phyloP scores from a whole-genome alignment of 2,888 invertebrate genomes.

The Ennomos fuscantarius region DNA sequence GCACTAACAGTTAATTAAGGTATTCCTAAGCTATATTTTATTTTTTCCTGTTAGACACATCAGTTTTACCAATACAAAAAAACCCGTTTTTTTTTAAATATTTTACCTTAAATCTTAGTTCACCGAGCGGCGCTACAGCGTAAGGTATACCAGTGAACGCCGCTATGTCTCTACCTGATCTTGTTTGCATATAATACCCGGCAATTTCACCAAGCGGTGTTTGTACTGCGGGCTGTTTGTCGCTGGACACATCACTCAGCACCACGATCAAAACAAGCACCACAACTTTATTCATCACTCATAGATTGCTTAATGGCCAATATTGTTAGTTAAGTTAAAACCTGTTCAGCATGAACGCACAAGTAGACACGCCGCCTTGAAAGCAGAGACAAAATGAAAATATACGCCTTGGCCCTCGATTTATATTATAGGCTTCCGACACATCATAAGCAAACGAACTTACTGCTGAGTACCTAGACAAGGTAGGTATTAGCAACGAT shows the following conservation, averaged over 20 bases:
- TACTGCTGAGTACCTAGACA: constrained; percentile 19
- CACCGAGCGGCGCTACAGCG: constrained; percentile 86
- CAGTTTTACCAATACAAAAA: too few species aligned
- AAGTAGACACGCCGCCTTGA: constrained; percentile 50
- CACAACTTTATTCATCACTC: constrained; percentile 28
- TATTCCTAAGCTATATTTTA: too few species aligned
- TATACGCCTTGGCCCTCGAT: constrained; percentile 47
- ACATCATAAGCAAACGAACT: constrained; percentile 49
- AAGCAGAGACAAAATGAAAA: constrained; percentile 58
- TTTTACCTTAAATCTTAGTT: constrained; percentile 87
- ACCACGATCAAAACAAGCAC: constrained; percentile 19
- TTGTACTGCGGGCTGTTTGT: constrained; percentile 53
- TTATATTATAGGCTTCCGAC: constrained; percentile 53
- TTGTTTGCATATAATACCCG: constrained; percentile 83
- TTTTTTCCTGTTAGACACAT: too few species aligned
- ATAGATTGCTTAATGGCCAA: constrained; percentile 26
- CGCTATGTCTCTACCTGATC: constrained; percentile 83
- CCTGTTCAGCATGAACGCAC: constrained; percentile 45
- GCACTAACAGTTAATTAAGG: too few species aligned
- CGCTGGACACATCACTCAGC: constrained; percentile 45
- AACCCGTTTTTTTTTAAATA: too few species aligned
- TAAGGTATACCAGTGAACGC: constrained; percentile 88
- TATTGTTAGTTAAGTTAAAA: constrained; percentile 31
- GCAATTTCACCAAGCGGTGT: constrained; percentile 81
- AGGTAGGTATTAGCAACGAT: constrained; percentile 12